Percentiles rank a stretch among this genome's conserved stretches.
Conservation (phyloP, 2,888 invertebrate genomes). For the Limnephilus auricula region DNA sequence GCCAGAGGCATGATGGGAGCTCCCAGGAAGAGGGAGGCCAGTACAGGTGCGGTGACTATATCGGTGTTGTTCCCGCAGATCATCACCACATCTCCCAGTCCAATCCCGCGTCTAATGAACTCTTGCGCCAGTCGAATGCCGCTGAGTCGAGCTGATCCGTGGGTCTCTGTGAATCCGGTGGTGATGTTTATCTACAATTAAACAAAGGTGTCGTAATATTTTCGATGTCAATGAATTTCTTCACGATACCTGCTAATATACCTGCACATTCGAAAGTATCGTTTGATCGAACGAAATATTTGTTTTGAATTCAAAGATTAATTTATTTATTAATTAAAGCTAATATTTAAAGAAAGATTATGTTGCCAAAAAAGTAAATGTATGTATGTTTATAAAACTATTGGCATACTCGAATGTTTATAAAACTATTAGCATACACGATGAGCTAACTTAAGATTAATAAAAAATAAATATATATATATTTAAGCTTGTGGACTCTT, state of each 20-base stretch:
- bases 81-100: slow-evolving; percentile 68
- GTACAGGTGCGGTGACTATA: slow-evolving; percentile 68
- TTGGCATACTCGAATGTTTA: no score
- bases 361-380: no score
- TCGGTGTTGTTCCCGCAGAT: slow-evolving; percentile 69
- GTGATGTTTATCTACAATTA: slow-evolving; percentile 67
- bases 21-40: slow-evolving; percentile 69
- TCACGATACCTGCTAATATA: neutral
- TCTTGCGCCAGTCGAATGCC: slow-evolving; percentile 68
- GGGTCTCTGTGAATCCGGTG: slow-evolving; percentile 68
- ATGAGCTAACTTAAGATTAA: no score
- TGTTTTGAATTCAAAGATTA: no score
- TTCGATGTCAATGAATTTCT: neutral
- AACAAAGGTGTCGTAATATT: neutral
- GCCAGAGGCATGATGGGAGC: slow-evolving; percentile 68
- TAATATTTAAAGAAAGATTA: no score
- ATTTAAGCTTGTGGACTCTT: no score
- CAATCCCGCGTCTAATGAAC: slow-evolving; percentile 67
- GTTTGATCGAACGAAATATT: no score
- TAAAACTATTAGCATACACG: no score
- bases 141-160: slow-evolving; percentile 67
- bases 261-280: no score
- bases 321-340: no score
- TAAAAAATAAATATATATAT: no score
- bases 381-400: no score